Percentiles rank a stretch among this genome's conserved stretches.
Conservation (phyloP, 2,113 vertebrate species). For the Antechinus flavipes region DNA sequence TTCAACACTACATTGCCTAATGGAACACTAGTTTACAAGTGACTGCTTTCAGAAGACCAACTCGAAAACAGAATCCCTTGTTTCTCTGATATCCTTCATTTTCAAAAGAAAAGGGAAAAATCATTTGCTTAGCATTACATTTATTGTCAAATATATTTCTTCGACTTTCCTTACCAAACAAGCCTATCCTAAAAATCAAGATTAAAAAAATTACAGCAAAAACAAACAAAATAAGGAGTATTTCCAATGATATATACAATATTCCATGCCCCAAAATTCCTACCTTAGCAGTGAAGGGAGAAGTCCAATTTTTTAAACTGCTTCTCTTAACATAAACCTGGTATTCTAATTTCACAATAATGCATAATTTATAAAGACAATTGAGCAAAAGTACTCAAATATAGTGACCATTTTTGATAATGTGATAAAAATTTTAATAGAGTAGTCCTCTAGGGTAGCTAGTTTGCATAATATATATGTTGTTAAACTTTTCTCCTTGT, state of each 20-base stretch:
- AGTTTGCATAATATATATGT: not conserved
- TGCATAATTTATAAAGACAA: not conserved
- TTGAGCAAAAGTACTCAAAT: not conserved
- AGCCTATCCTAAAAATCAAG: not conserved
- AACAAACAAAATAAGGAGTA: not conserved
- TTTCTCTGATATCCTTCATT: not conserved
- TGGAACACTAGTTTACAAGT: not conserved
- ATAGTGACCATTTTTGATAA: not conserved
- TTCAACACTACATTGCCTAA: not conserved
- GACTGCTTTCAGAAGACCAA: not conserved
- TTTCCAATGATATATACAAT: not conserved
- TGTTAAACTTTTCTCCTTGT: no score
- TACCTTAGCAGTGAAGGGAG: not conserved
- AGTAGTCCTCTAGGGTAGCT: not conserved
- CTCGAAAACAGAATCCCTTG: not conserved
- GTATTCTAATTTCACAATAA: not conserved
- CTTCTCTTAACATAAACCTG: not conserved
- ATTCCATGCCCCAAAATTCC: not conserved
- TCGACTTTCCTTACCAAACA: not conserved
- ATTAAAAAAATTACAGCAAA: not conserved
- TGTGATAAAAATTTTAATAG: not conserved
- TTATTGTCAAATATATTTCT: not conserved
- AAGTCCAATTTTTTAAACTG: not conserved
- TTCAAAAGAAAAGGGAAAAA: not conserved
- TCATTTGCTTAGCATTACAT: not conserved